Base-by-base conservation (phyloP, 1,140 invertebrate species). In the Leptopilina clavipes region DNA sequence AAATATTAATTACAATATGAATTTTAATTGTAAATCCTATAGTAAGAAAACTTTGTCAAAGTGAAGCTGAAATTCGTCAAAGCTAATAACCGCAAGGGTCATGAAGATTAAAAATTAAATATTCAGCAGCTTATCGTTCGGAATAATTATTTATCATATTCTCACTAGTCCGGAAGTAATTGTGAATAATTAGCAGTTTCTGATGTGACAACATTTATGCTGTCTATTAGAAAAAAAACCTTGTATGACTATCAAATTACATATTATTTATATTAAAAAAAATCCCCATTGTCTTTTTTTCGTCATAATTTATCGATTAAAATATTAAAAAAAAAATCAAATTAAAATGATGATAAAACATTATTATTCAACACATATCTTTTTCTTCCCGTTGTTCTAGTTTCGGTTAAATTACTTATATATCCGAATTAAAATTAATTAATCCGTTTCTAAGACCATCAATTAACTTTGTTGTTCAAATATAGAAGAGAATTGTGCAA, bases 121-220 rank as follows among this genome's bases (percentile, higher is more conserved):
- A 65, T 31, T n/a, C 5, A 65, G 2, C 19, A 31, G 11, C 25
- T 31, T 19, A 65, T 65, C 19, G 11, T 2, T 11, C 56, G 56
- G 10, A 5, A 31, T 70, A 44, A 79, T 81, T 79, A 79, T 73
- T 81, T 78, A 76, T n/a, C n/a, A n/a, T 79, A 75, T 81, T 81
- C 73, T 75, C 79, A 76, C 74, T 72, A 75, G 76, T 74, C 72
- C 75, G 75, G 80, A 79, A 79, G 75, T 79, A 56, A 75, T 79
- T 73, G 72, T 19, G 25, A 17, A 72, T 22, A 44, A 37, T 59
- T 77, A 11, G 72, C 71, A 77, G 71, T 72, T 52, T 56, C 71
- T 25, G 37, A 72, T 72, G 56, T 17, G 43, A 75, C 70, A 78
- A 56, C 52, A 71, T 48, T 73, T 48, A 14, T 73, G 48, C 72